phyloP scores from a whole-genome alignment of 2,113 vertebrate genomes.

The Camelus dromedarius region DNA sequence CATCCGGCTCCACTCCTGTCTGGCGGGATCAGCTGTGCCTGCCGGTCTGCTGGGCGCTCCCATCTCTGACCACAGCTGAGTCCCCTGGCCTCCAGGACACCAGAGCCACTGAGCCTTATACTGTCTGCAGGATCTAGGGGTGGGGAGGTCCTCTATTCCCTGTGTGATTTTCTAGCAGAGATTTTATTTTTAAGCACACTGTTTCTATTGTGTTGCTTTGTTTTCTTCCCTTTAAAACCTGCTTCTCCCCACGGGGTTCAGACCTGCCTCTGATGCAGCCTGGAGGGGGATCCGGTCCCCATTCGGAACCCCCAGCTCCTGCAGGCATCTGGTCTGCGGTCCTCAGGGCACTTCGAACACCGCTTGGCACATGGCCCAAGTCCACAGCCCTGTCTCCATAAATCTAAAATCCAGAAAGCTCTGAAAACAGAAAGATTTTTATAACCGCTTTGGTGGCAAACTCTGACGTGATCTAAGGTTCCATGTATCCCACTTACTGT shows the following conservation, averaged over 20 bases:
- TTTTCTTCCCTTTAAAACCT: background rate
- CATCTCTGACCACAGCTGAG: background rate
- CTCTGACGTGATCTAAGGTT: background rate
- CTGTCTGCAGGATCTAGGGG: background rate
- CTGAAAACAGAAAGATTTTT: background rate
- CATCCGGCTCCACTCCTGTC: background rate
- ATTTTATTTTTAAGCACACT: background rate
- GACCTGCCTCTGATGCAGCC: background rate
- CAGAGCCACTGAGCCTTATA: background rate
- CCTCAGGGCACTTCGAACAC: background rate
- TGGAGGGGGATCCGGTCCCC: accelerated
- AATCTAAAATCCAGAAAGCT: conserved; percentile 1
- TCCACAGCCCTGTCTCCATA: background rate
- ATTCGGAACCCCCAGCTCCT: background rate
- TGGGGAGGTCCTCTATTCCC: background rate
- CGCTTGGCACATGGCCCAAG: background rate
- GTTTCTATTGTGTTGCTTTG: background rate
- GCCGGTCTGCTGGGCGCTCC: background rate
- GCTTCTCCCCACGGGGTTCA: background rate
- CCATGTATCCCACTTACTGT: background rate
- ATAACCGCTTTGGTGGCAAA: background rate
- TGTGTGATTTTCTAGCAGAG: background rate
- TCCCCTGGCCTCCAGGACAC: background rate
- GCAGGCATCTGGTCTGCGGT: background rate
- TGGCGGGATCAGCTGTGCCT: accelerated